A percentile compares a stretch with the other conserved stretches of the same genome.
Conservation (phyloP, 2,888 invertebrate species). For the Microctonus brassicae region DNA sequence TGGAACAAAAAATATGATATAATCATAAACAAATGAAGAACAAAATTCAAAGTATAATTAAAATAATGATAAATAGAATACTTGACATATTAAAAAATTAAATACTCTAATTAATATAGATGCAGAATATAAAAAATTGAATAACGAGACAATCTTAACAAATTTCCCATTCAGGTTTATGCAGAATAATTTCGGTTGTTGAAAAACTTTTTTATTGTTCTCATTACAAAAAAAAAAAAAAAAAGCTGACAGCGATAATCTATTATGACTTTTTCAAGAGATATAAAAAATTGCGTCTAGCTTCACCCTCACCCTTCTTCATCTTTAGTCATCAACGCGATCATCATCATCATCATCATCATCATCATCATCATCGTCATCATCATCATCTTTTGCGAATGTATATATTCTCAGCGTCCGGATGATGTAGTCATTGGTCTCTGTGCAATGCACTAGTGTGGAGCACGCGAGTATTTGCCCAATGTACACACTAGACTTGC, state of each 20-base stretch:
- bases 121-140: too few relatives aligned
- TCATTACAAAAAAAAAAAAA: not conserved
- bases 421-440: slow-evolving; percentile 66
- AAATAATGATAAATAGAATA: too few relatives aligned
- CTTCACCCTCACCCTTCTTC: not conserved
- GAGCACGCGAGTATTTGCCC: slow-evolving; percentile 67
- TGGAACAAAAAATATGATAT: not conserved
- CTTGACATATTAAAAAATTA: too few relatives aligned
- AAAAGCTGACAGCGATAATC: not conserved
- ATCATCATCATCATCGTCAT: slow-evolving; percentile 36
- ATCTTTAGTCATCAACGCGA: not conserved
- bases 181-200: not conserved
- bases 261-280: not conserved
- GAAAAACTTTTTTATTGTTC: not conserved
- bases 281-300: not conserved
- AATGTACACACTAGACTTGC: slow-evolving; percentile 68
- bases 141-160: too few relatives aligned
- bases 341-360: slow-evolving; percentile 7
- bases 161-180: too few relatives aligned
- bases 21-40: too few relatives aligned
- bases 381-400: slow-evolving; percentile 10
- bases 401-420: slow-evolving; percentile 24
- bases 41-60: too few relatives aligned
- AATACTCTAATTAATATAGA: too few relatives aligned
- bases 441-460: slow-evolving; percentile 61